Evolutionary conservation across 2,113 vertebrate species (phyloP).

Genomic region (Balaeniceps rex): DNA sequence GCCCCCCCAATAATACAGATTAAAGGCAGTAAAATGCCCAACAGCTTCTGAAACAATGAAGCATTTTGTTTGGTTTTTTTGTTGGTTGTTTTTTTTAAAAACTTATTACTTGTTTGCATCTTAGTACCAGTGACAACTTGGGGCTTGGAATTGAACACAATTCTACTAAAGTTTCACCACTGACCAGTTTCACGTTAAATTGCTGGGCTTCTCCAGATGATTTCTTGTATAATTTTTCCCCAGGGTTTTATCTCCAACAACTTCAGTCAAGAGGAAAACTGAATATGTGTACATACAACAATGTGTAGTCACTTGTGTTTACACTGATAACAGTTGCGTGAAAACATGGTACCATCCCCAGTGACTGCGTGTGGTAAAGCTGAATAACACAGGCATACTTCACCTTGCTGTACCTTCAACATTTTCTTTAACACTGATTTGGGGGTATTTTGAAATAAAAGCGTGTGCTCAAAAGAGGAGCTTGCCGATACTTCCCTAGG

Average conservation of each 20-base stretch:
- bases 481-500: conserved; percentile 27
- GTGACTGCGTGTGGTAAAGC: neutral
- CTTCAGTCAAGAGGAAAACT: conserved; percentile 1
- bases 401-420: conserved; percentile 20
- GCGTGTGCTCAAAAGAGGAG: neutral
- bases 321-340: neutral
- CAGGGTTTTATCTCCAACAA: conserved; percentile 33
- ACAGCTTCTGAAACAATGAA: conserved; percentile 70
- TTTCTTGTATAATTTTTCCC: conserved; percentile 35
- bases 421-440: conserved; percentile 7
- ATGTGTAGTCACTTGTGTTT: neutral
- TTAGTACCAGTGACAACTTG: conserved; percentile 36
- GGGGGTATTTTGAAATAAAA: conserved; percentile 18
- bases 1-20: conserved; percentile 27
- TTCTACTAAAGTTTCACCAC: conserved; percentile 68
- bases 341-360: conserved; percentile 14
- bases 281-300: conserved; percentile 4
- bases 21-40: conserved; percentile 65
- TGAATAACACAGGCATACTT: neutral
- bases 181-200: conserved; percentile 44
- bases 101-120: conserved; percentile 35
- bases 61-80: conserved; percentile 13
- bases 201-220: conserved; percentile 31
- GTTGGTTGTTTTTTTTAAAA: neutral
- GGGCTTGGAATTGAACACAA: conserved; percentile 59